Evolutionary conservation across 2,888 invertebrate species (phyloP), one percentile per base, ranked within the genome.

Genomic region (Andrena chrysosceles): DNA sequence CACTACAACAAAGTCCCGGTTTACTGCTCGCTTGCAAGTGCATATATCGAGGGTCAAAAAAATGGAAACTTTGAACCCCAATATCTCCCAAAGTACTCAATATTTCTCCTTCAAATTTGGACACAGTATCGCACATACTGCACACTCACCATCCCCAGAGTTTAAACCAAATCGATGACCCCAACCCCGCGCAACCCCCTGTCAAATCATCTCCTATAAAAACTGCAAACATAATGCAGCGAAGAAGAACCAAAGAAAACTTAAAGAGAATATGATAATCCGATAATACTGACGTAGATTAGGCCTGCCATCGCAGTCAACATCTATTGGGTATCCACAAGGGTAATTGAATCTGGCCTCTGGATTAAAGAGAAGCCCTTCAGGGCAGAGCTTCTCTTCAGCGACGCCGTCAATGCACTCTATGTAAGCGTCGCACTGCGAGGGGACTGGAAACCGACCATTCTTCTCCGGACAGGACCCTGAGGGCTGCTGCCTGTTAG

Each of bases 281-380:
- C 42, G 4, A 10, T 59, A 6, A 48, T 16, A 89, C 94, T 93
- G 62, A 94, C 94, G 94, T 63, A 91, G 94, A 42, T 95, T 94
- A 5, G 96, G 95, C 85, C 97, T 95, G 88, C 96, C 96, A 2
- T 95, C 95, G 91, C 98, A 98, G 83, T 96, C 95, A 6, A 97
- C 96, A 87, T 98, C 98, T 81, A 96, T 96, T 68, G 98, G 98
- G 94, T 98, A 98, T 89, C 97, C 96, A 91, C 98, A 98, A 2
- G 97, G 97, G 91, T 96, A 97, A 23, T 95, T 95, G 78, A 95
- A 96, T 29, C 96, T 96, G 2, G 95, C 94, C 66, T 96, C 96
- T 5, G 97, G 96, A 91, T 98, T 97, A 94, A 96, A 98, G 0
- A 97, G 95, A 26, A 98, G 95, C 54, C 98, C 98, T 90, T 98